Base-by-base conservation (phyloP, 2,797 vertebrate species). In the Phoxinus dragarum region DNA sequence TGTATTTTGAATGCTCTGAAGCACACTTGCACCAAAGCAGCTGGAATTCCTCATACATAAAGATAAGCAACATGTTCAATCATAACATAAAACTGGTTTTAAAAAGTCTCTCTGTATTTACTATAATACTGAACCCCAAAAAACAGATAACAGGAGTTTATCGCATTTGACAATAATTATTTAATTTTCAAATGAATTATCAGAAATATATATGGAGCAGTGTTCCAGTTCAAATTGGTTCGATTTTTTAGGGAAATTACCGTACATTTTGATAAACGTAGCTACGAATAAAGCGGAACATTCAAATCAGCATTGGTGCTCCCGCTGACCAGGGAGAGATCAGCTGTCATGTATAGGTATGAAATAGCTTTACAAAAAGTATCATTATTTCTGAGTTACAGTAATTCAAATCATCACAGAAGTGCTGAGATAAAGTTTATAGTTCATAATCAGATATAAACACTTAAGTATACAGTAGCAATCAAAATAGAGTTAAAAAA, bases 1-100 rank as follows among this genome's bases (percentile, higher is more conserved):
- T 85, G 84, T 49, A 74, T 80, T 85, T 80, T 85, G 56, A 80
- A 66, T 80, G 47, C 84, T 80, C n/a, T 74, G n/a, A 74, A 40
- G 69, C 34, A 79, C 66, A 78, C 5, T 49, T 27, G 75, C 40
- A 67, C 69, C 54, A 4, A 61, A 66, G 69, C 84, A 85, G 56
- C 77, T 80, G 77, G 56, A 61, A 64, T 67, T 31, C 42, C 5
- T 73, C 84, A 52, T 66, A 17, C 17, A 73, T 31, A 14, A 80
- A 40, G 27, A 80, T 56, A 17, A 44, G 36, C 40, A 47, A 21
- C 40, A 31, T 31, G 9, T 61, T 79, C 27, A 77, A 34, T 66
- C 17, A 38, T 44, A 56, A n/a, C 44, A 74, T 34, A 61, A 74
- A 64, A 71, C 31, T 27, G 40, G 1, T 67, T 11, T 21, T 40